phyloP scores from a whole-genome alignment of 2,888 invertebrate genomes.

The Callyntrura sp. region DNA sequence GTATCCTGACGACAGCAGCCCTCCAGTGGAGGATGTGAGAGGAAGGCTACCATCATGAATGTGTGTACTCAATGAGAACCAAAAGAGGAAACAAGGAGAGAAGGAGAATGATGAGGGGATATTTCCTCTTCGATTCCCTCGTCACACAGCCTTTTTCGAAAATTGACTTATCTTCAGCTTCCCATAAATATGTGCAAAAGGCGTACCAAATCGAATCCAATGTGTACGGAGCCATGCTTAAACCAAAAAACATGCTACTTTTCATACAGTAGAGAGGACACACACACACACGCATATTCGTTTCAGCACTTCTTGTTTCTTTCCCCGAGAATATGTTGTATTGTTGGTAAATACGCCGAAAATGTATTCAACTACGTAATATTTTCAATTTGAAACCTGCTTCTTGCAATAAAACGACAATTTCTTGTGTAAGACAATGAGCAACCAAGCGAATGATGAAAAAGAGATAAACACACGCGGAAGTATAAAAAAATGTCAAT shows the following conservation, averaged over 20 bases:
- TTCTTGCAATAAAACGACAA: background rate
- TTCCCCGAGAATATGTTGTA: background rate
- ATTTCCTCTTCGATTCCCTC: conserved; percentile 56
- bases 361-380: background rate
- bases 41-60: background rate
- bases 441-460: conserved; percentile 27
- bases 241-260: background rate
- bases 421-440: conserved; percentile 10
- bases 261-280: background rate
- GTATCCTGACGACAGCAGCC: background rate
- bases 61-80: background rate
- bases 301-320: background rate
- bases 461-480: conserved; percentile 14
- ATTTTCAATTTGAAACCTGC: background rate
- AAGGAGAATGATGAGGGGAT: conserved; percentile 49
- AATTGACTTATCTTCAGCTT: conserved; percentile 55
- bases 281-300: background rate
- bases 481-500: background rate
- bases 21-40: too few species aligned
- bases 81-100: conserved; percentile 31
- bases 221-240: conserved; percentile 8
- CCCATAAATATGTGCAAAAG: conserved; percentile 53
- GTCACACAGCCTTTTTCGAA: conserved; percentile 22
- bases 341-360: background rate
- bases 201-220: conserved; percentile 39